A percentile compares a stretch with the other conserved stretches of the same genome.
Evolutionary conservation across 2,113 vertebrate species (phyloP).

Genomic region (Anthoscopus minutus): DNA sequence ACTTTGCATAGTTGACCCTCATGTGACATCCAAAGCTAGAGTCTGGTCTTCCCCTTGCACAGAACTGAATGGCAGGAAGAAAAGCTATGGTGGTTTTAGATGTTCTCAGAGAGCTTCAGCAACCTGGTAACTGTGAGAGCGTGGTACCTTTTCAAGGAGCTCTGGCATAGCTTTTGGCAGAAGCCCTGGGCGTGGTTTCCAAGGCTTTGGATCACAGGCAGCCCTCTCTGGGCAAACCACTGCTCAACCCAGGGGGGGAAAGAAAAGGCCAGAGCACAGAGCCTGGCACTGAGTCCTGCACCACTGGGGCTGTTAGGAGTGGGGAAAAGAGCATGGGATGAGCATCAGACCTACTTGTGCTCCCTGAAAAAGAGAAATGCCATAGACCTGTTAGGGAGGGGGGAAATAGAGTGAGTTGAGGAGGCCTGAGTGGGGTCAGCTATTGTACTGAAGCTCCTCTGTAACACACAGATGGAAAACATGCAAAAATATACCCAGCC

Average conservation of each 20-base stretch:
- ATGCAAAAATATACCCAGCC: neutral
- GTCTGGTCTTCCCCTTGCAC: neutral
- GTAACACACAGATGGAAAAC: neutral
- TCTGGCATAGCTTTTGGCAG: neutral
- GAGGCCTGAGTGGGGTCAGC: neutral
- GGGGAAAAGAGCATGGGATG: neutral
- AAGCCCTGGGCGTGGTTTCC: neutral
- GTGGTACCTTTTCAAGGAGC: neutral
- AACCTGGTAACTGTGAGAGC: neutral
- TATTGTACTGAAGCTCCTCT: neutral
- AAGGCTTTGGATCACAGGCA: neutral
- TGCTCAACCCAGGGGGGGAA: neutral
- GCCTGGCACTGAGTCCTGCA: neutral
- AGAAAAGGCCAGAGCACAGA: neutral
- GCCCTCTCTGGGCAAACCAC: neutral
- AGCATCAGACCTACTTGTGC: neutral
- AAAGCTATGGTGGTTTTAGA: neutral
- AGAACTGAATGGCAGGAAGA: neutral
- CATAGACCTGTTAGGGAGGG: neutral
- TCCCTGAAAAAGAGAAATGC: neutral
- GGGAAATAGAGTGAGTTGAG: neutral
- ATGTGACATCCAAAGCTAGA: neutral
- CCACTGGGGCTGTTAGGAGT: rapidly evolving
- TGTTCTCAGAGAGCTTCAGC: neutral
- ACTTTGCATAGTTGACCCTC: neutral